Base-by-base conservation (phyloP, 2,797 vertebrate species). In the Myotis daubentonii region DNA sequence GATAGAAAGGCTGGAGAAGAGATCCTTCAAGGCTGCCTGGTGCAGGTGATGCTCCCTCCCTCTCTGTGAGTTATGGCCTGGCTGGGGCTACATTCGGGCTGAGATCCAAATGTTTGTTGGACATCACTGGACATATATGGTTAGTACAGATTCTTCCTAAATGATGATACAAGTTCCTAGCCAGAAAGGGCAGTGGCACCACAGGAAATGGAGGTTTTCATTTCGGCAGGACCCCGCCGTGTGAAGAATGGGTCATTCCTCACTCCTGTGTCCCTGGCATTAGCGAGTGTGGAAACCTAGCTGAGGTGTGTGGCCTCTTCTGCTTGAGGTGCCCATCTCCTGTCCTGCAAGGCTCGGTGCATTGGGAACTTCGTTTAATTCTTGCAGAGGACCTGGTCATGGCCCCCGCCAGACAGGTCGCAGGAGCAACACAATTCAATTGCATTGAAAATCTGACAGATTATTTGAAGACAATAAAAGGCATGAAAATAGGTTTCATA, bases 31-130 rank as follows among this genome's bases (percentile, higher is more conserved):
- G 38, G 19, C 22, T 36, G n/a, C 8, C 65, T 19, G 17, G 8
- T 3, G 1, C 7, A 1, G 2, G 12, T 17, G 17, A 5, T 28
- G 7, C 22, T 28, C 19, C 41, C 25, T 36, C 20, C 13, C 4
- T 19, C 30, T 17, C 0, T 0, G 0, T 1, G 66, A 51, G 3
- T 23, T 0, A 2, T 2, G 28, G 25, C 6, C 13, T 79, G 30
- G 9, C 62, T 33, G 4, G 12, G 5, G 36, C 6, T 68, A 23
- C 30, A 68, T 23, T 25, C 47, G 36, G 28, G n/a, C 41, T 4
- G 49, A 79, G 44, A 55, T 19, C 33, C 0, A 22, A 16, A 72
- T 1, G 19, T 25, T 13, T 20, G 8, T 41, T 22, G 8, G 47
- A 82, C 15, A 28, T 17, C 60, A 25, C 25, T 60, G 51, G 44